Conservation (phyloP, 35 echinoderm and acorn worm genomes). For the Heliocidaris tuberculata region DNA sequence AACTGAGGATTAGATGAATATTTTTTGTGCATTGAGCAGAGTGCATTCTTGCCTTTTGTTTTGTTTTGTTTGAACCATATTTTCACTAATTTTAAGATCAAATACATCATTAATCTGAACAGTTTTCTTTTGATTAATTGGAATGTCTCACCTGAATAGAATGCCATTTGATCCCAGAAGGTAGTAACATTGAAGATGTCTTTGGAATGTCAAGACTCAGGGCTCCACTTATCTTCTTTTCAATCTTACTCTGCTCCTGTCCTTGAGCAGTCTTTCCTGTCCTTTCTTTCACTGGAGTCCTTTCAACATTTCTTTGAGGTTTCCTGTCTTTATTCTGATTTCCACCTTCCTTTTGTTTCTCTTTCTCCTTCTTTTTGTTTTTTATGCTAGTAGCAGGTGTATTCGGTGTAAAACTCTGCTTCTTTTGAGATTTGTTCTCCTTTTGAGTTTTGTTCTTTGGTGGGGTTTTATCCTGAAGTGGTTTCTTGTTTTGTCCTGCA, state of each 20-base stretch:
- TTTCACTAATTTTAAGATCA: too few species aligned
- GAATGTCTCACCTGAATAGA: conserved; percentile 2
- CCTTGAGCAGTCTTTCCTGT: not conserved
- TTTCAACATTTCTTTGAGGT: not conserved
- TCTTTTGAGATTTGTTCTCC: not conserved
- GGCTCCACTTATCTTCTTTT: not conserved
- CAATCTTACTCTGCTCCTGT: not conserved
- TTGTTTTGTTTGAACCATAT: too few species aligned
- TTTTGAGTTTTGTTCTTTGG: not conserved
- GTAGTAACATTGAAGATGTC: not conserved
- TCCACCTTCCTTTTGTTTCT: not conserved
- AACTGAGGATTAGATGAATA: too few species aligned
- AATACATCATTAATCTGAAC: not conserved
- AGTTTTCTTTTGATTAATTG: not conserved
- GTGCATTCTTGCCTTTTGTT: too few species aligned
- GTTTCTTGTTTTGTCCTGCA: not conserved
- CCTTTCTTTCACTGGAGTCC: not conserved
- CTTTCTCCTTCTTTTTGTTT: not conserved
- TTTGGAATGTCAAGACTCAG: not conserved
- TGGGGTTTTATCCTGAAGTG: not conserved
- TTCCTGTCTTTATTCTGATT: not conserved
- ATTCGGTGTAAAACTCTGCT: not conserved
- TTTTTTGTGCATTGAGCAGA: too few species aligned
- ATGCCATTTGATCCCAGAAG: not conserved
- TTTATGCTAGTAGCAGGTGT: not conserved